Evolutionary conservation across 2,888 invertebrate genomes (phyloP).

Genomic region (Heliconius cydno): DNA sequence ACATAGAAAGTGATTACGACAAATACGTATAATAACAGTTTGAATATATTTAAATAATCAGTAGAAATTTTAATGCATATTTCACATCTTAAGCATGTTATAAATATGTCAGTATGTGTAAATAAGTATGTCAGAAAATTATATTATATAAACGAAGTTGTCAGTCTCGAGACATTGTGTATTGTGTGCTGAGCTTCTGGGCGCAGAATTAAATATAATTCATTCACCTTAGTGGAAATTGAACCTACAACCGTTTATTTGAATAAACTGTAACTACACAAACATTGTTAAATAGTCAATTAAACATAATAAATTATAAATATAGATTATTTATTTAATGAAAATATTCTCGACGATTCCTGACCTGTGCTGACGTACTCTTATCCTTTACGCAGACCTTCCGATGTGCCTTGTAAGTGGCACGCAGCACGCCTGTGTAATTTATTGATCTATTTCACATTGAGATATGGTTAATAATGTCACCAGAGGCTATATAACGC

Average conservation of each 20-base stretch:
- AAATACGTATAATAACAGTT: constrained; percentile 21
- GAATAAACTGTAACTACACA: too few relatives aligned
- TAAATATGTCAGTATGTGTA: constrained; percentile 4
- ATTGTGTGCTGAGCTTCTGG: neutral
- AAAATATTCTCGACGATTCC: constrained; percentile 22
- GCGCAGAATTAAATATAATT: neutral
- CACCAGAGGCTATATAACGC: constrained; percentile 7
- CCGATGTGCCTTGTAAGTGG: constrained; percentile 44
- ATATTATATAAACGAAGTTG: too few relatives aligned
- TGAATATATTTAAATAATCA: constrained; percentile 44
- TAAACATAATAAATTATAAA: neutral
- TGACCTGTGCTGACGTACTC: constrained; percentile 33
- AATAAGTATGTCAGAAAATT: constrained; percentile 3
- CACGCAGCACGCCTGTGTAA: constrained; percentile 41
- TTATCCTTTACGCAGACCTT: constrained; percentile 45
- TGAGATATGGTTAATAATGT: constrained; percentile 33
- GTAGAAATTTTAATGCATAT: constrained; percentile 25
- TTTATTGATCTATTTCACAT: constrained; percentile 43
- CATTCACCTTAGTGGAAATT: neutral
- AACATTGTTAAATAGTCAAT: neutral
- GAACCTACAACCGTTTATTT: neutral
- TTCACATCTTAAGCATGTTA: neutral
- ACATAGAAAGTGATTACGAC: constrained; percentile 47
- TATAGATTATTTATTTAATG: constrained; percentile 6
- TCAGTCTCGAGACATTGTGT: neutral